Conservation (phyloP, 2,888 invertebrate species). For the Hesperia comma region DNA sequence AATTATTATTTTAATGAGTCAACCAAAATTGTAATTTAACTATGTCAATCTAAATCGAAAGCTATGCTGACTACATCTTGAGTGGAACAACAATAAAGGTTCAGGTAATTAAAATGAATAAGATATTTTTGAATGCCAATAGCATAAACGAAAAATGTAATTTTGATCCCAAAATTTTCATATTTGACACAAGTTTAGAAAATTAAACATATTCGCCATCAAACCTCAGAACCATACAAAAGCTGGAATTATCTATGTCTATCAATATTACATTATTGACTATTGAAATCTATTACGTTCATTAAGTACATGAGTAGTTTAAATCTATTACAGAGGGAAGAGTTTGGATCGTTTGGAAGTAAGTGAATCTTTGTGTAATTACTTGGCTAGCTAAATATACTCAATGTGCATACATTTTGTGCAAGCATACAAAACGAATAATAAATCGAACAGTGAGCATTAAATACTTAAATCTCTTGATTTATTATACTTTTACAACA, state of each 20-base stretch:
- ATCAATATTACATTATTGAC: slow-evolving; percentile 61
- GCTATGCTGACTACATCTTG: neutral
- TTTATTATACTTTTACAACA: slow-evolving; percentile 51
- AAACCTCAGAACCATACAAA: slow-evolving; percentile 47
- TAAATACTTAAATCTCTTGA: slow-evolving; percentile 46
- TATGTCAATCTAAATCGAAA: neutral
- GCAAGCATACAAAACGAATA: slow-evolving; percentile 47
- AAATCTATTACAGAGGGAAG: slow-evolving; percentile 38
- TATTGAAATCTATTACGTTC: slow-evolving; percentile 70
- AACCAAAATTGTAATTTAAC: too few relatives aligned
- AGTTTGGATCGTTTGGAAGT: slow-evolving; percentile 15
- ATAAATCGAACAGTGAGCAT: slow-evolving; percentile 44
- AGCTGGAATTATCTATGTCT: slow-evolving; percentile 54
- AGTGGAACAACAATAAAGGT: slow-evolving; percentile 31
- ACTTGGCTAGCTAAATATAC: slow-evolving; percentile 42
- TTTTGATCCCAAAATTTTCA: slow-evolving; percentile 75
- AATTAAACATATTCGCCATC: slow-evolving; percentile 38
- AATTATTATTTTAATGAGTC: too few relatives aligned
- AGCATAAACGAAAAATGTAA: slow-evolving; percentile 48
- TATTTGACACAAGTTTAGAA: slow-evolving; percentile 38
- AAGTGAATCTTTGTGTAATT: slow-evolving; percentile 35
- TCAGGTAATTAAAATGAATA: slow-evolving; percentile 42
- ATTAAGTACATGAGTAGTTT: slow-evolving; percentile 71
- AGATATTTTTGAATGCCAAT: slow-evolving; percentile 58
- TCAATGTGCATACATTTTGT: slow-evolving; percentile 51